Evolutionary conservation across 1,140 invertebrate genomes (phyloP), one percentile per base, ranked within the genome.

Genomic region (Littorina saxatilis): DNA sequence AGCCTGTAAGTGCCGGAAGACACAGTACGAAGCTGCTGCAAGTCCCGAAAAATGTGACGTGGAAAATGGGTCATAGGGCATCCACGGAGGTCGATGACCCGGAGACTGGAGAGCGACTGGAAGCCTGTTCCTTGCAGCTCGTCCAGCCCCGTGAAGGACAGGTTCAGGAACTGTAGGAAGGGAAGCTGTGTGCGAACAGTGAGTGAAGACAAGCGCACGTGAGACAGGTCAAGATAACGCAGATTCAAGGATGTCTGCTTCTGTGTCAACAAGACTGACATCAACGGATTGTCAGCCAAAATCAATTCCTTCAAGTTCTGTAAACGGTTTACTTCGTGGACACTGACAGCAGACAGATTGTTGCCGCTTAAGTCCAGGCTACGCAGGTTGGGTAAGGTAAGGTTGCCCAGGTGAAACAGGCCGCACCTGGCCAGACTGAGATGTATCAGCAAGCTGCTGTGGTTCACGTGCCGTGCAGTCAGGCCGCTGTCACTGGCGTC

Each of bases 1-100:
- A 88, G 58, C 27, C 55, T 77, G 66, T 82, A 88, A 1, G 43
- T 68, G 63, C 85, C 84, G n/a, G 83, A 78, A 23, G 63, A 77
- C 9, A 85, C 35, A 20, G 35, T 11, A 20, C 50, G 23, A 27
- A 84, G 72, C 2, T 58, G 50, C 20, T 35, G 17, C 2, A 84
- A 17, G 2, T 37, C 35, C 15, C 20, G 63, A 50, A 87, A 83
- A 15, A 82, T 35, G 35, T 78, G 78, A 1, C 7, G 1, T 0
- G 79, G 35, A 55, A 85, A 79, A 35, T 77, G 20, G 32, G 61
- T 29, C 23, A 85, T 58, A 17, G 27, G 27, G 50, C 82, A 79
- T 13, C 77, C 27, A 40, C 79, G n/a, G 1, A 79, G 23, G 63
- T 79, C 76, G 39, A 83, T 27, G 11, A 77, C 58, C 0, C 52